Percentiles rank a stretch among this genome's conserved stretches.
Evolutionary conservation across 2,888 invertebrate genomes (phyloP).

Genomic region (Atrina japonica): DNA sequence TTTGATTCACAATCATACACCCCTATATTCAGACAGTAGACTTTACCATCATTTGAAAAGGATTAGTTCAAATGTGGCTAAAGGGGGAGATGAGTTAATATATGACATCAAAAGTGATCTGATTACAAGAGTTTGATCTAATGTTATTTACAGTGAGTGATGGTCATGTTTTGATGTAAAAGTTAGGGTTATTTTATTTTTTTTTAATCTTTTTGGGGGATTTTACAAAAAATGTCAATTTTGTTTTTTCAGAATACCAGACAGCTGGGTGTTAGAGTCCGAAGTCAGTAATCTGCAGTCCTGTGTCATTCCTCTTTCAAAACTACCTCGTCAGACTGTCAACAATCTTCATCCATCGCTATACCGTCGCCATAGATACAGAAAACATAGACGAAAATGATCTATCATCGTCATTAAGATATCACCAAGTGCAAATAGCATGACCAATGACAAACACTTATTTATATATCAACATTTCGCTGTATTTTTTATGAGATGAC

Average conservation of each 20-base stretch:
- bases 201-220: no score
- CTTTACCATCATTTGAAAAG: no score
- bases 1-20: no score
- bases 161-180: no score
- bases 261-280: constrained; percentile 91
- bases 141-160: no score
- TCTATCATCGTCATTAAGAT: not conserved
- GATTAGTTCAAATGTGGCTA: no score
- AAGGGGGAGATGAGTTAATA: no score
- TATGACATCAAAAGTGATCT: no score
- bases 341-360: constrained; percentile 68
- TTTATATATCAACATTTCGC: constrained; percentile 9
- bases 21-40: no score
- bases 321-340: constrained; percentile 75
- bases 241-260: constrained; percentile 86
- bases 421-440: constrained; percentile 33
- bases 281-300: constrained; percentile 81
- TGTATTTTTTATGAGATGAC: no score
- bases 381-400: constrained; percentile 75
- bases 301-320: constrained; percentile 76
- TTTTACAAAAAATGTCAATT: not conserved
- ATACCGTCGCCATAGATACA: constrained; percentile 70
- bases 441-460: constrained; percentile 10
- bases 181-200: no score
- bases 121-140: no score